Percentiles rank a stretch among this genome's conserved stretches.
These are phyloP conservation scores for Patagioenas fasciata DNA, from an alignment of 2,113 vertebrate genomes.

Conservation along the genomic window DNA sequence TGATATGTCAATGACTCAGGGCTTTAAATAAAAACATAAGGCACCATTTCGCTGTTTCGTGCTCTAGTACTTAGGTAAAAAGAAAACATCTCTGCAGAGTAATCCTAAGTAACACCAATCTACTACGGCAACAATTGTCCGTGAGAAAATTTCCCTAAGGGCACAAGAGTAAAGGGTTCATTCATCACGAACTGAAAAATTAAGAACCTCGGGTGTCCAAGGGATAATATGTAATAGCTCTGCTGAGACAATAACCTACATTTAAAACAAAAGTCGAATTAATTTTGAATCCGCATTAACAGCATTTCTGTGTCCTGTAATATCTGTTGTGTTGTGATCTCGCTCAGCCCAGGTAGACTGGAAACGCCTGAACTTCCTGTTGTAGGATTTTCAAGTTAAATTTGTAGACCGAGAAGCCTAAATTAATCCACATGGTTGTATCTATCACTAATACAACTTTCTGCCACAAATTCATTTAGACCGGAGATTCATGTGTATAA, in stretches of 20 bases:
- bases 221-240: not conserved
- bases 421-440: not conserved
- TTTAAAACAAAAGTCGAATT: not conserved
- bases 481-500: not conserved
- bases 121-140: rapidly evolving
- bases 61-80: not conserved
- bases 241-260: not conserved
- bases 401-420: not conserved
- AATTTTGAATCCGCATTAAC: not conserved
- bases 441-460: not conserved
- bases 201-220: not conserved
- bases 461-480: rapidly evolving
- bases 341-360: not conserved
- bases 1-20: not conserved
- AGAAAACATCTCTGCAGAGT: not conserved
- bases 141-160: not conserved
- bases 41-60: not conserved
- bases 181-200: not conserved
- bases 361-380: not conserved
- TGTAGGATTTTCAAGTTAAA: not conserved
- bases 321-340: not conserved
- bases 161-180: not conserved
- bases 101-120: not conserved
- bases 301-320: not conserved
- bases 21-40: not conserved